Evolutionary conservation across 2,113 vertebrate species (phyloP).

Genomic region (Melanerpes formicivorus): DNA sequence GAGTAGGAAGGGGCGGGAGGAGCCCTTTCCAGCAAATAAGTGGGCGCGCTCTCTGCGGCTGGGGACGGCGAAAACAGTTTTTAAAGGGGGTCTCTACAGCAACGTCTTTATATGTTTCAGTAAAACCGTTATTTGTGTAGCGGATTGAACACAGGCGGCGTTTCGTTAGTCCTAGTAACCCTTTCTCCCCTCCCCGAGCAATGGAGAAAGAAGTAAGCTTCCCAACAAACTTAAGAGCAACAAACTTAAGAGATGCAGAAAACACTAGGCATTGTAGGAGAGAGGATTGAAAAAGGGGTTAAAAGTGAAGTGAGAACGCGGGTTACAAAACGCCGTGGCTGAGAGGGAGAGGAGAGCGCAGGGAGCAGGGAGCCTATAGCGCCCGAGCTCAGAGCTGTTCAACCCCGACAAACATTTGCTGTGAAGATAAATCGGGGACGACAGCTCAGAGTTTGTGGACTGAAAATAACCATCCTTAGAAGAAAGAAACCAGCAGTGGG

Average conservation of each 20-base stretch:
- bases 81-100: constrained; percentile 12
- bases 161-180: background rate
- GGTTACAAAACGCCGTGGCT: background rate
- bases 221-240: background rate
- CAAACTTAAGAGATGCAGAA: background rate
- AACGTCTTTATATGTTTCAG: background rate
- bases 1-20: constrained; percentile 52
- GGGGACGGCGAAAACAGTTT: constrained; percentile 19
- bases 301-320: background rate
- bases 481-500: constrained; percentile 30
- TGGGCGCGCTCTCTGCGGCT: constrained; percentile 28
- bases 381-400: background rate
- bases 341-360: background rate
- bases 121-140: constrained; percentile 21
- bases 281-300: background rate
- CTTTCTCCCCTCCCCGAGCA: background rate
- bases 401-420: background rate
- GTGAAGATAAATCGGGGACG: background rate
- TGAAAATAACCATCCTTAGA: constrained; percentile 45
- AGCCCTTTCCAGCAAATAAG: constrained; percentile 70
- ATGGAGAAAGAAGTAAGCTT: background rate
- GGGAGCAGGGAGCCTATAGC: background rate
- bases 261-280: constrained; percentile 37
- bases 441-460: constrained; percentile 51
- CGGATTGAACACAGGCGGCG: background rate